Evolutionary conservation across 2,888 invertebrate species (phyloP), one percentile per base, ranked within the genome.

Genomic region (Thalpophila matura): DNA sequence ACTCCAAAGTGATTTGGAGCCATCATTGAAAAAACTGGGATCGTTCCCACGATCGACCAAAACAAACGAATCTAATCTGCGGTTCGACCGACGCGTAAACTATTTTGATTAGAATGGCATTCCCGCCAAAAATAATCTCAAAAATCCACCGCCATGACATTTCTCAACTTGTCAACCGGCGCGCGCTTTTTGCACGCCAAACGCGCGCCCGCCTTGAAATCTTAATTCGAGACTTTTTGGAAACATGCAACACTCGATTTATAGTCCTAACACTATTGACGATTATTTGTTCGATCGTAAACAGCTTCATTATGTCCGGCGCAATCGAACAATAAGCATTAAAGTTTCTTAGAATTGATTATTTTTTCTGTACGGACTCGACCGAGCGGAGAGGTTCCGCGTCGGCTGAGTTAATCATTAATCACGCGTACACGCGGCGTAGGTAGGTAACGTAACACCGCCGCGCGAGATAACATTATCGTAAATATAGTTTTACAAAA

Each of bases 41-140:
- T 67, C 85, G 87, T 90, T 91, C 91, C 91, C 91, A 92, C 91
- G 91, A 82, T 77, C 78, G 77, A 65, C 58, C 77, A 77, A 76
- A 86, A 85, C 83, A 87, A 89, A 87, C 84, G 77, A 82, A 80
- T 71, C 77, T 83, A 83, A 85, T 83, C 84, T 74, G 62, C 61
- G 73, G 77, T 77, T 54, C 80, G 83, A 68, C 51, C 77, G 84
- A 86, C 88, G 91, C 93, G 95, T 94, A 94, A 94, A 95, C 94
- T 92, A 95, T 95, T 94, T 95, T 94, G 94, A 95, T 95, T 94
- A 94, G 94, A 94, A 93, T 92, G 91, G 91, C 91, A 90, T 90
- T 89, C 90, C 88, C 89, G 88, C 89, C 87, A 90, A 93, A 92
- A 88, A 84, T 87, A 86, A 87, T 78, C 83, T 82, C 84, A 87